Evolutionary conservation across 1,140 invertebrate species (phyloP).

Genomic region (Aphelenchoides avenae): DNA sequence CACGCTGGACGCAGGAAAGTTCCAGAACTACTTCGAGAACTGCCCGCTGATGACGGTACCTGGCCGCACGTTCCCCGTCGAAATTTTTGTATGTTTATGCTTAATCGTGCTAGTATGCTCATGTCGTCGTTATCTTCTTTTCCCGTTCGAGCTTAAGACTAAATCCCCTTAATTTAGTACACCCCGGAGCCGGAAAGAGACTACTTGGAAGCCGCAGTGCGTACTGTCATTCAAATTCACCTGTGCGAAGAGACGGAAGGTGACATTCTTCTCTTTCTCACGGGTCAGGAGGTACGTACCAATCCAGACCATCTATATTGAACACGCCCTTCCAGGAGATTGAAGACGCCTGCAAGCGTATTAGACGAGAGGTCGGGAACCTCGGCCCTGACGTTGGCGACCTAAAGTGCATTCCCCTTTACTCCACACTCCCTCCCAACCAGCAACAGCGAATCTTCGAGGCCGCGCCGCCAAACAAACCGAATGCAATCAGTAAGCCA

Average conservation of each 20-base stretch:
- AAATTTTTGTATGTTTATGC: constrained; percentile 77
- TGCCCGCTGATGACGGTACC: constrained; percentile 98
- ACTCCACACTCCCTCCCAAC: constrained; percentile 94
- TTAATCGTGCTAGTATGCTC: constrained; percentile 92
- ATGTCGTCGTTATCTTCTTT: constrained; percentile 63
- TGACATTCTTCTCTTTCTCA: constrained; percentile 89
- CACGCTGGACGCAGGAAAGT: constrained; percentile 98
- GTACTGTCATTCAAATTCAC: constrained; percentile 97
- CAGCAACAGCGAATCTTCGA: constrained; percentile 97
- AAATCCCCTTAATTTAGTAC: constrained; percentile 65
- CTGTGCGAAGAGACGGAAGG: constrained; percentile 92
- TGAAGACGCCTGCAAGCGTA: constrained; percentile 96
- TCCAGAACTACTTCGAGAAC: constrained; percentile 71
- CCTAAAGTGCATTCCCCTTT: constrained; percentile 94
- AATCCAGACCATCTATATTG: background rate
- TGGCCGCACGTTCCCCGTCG: constrained; percentile 88
- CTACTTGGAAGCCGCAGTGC: constrained; percentile 94
- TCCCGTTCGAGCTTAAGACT: constrained; percentile 7
- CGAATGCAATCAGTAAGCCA: constrained; percentile 89
- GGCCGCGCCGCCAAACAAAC: constrained; percentile 76
- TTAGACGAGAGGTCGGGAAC: constrained; percentile 93
- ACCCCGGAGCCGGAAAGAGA: constrained; percentile 96
- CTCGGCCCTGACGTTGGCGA: constrained; percentile 92
- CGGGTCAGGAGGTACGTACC: constrained; percentile 71
- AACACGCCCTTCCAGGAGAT: constrained; percentile 71